These are phyloP conservation scores for Odontesthes bonariensis DNA, from an alignment of 2,113 vertebrate species.

Conservation along the genomic window DNA sequence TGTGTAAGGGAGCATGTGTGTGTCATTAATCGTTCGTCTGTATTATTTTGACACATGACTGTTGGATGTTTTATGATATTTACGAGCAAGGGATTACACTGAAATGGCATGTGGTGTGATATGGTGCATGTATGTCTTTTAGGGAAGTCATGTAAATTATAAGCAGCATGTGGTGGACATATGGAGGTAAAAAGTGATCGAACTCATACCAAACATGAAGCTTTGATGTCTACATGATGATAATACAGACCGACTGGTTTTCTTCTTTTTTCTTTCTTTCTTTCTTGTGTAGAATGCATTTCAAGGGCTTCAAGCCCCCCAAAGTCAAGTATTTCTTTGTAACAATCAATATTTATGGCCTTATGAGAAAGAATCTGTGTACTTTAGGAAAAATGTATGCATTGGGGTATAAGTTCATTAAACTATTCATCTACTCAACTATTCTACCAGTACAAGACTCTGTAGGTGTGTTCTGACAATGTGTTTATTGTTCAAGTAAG, in stretches of 20 bases:
- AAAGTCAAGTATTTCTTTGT: slow-evolving; percentile 16
- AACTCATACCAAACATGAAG: slow-evolving; percentile 38
- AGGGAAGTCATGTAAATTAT: slow-evolving; percentile 10
- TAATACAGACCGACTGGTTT: slow-evolving; percentile 45
- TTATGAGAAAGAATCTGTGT: slow-evolving; percentile 28
- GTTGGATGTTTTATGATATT: slow-evolving; percentile 48
- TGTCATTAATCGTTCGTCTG: slow-evolving; percentile 53
- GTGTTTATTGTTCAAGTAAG: too few species aligned
- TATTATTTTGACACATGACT: slow-evolving; percentile 37
- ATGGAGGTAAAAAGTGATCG: slow-evolving; percentile 54
- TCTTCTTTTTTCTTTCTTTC: slow-evolving; percentile 21
- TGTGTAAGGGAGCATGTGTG: slow-evolving; percentile 3
- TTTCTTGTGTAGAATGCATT: slow-evolving; percentile 8
- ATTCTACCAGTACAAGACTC: not conserved
- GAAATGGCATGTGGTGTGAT: slow-evolving; percentile 18
- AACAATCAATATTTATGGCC: slow-evolving; percentile 30
- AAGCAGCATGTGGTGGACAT: slow-evolving; percentile 70
- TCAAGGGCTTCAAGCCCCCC: slow-evolving; percentile 18
- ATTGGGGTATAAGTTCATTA: slow-evolving; percentile 7
- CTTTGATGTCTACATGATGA: slow-evolving; percentile 64
- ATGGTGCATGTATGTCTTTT: not conserved
- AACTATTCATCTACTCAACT: not conserved
- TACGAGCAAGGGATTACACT: slow-evolving; percentile 24
- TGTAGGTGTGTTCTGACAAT: not conserved
- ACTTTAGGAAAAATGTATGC: slow-evolving; percentile 14